Evolutionary conservation across 2,888 invertebrate species (phyloP), one percentile per base, ranked within the genome.

Genomic region (Leptura quadrifasciata): DNA sequence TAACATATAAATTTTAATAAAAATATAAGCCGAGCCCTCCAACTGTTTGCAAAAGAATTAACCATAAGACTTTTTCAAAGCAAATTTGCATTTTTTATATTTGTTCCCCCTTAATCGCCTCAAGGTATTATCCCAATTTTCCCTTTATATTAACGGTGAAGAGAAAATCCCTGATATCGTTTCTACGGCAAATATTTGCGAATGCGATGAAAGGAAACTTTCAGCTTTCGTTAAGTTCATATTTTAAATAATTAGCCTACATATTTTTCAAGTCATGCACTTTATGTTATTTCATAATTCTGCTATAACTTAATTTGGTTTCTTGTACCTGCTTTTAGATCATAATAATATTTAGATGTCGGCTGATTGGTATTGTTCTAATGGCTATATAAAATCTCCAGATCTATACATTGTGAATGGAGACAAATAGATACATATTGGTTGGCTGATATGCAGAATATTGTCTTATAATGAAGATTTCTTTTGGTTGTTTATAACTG

Each of bases 1-100:
- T 21, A 27, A 21, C 21, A 24, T 27, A 47, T 47, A 47, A 47
- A 27, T 63, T 63, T 39, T n/a, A 39, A 61, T 61, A 35, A 4
- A 63, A 63, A 39, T 39, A n/a, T 35, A 39, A 63, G 0, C 20
- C 63, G 3, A 20, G 15, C 63, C 18, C 3, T 20, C 18, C 18
- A 39, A 18, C 63, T 39, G 20, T 58, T 58, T 39, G 18, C 1
- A 21, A 20, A 6, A 1, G 63, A 63, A 63, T 63, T 35, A 39
- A 12, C 63, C 39, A 18, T 39, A 17, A 55, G 71, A 31, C 61
- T 69, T 70, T 71, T 74, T 55, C 61, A 71, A 65, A 61, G 47
- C n/a, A 20, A 77, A 77, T 77, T 77, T 74, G 74, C 77, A 77
- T 77, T 74, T 77, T 77, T 77, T 47, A 74, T 73, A 70, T 76